Percentiles rank a stretch among this genome's conserved stretches.
Evolutionary conservation across 1,140 invertebrate species (phyloP).

Genomic region (Danaus plexippus): DNA sequence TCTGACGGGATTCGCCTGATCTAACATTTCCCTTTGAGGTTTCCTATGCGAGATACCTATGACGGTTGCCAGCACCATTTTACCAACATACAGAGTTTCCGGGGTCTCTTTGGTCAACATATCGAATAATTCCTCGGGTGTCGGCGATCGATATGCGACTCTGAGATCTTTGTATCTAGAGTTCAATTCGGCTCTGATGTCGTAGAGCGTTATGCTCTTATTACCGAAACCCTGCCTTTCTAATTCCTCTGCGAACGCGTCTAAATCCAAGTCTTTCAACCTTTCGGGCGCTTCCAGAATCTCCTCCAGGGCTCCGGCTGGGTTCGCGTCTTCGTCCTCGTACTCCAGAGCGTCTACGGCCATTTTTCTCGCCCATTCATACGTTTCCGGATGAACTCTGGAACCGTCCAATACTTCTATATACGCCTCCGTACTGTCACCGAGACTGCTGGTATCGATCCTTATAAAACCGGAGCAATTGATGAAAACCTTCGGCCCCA

Average conservation of each 20-base stretch:
- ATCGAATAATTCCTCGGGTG: conserved; percentile 92
- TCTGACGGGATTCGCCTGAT: conserved; percentile 94
- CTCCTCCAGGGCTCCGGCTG: conserved; percentile 96
- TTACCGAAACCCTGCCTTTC: conserved; percentile 97
- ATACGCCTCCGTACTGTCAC: conserved; percentile 94
- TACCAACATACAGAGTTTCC: conserved; percentile 95
- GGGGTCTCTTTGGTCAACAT: conserved; percentile 97
- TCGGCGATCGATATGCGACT: conserved; percentile 83
- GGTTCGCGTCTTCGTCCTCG: conserved; percentile 96
- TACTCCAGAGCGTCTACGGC: conserved; percentile 99
- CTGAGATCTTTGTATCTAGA: conserved; percentile 96
- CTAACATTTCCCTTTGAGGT: conserved; percentile 93
- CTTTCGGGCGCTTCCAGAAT: conserved; percentile 96
- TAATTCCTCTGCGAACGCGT: conserved; percentile 98
- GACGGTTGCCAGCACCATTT: conserved; percentile 85
- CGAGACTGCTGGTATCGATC: conserved; percentile 95
- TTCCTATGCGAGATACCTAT: conserved; percentile 86
- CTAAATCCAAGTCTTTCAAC: conserved; percentile 96
- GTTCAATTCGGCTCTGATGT: conserved; percentile 96
- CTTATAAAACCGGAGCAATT: conserved; percentile 99
- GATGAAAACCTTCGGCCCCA: conserved; percentile 99
- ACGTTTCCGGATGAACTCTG: conserved; percentile 98
- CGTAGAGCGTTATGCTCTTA: conserved; percentile 97
- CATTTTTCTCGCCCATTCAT: conserved; percentile 99
- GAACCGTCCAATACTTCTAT: conserved; percentile 98